phyloP scores from a whole-genome alignment of 53 echinoderm and acorn worm genomes.

The Holothuria leucospilota region DNA sequence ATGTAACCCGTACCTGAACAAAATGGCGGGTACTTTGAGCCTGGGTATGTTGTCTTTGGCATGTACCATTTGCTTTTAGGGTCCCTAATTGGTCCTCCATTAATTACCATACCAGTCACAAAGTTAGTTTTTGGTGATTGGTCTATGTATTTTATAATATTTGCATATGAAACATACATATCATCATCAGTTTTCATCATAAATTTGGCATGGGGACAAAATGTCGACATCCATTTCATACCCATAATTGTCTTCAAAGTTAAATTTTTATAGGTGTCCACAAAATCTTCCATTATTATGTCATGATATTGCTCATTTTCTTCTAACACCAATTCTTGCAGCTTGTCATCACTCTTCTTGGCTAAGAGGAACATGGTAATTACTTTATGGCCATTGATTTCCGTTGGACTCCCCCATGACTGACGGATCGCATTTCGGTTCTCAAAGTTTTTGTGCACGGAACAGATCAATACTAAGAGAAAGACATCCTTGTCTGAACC shows the following conservation, averaged over 20 bases:
- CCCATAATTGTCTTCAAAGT: slow-evolving; percentile 95
- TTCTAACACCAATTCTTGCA: slow-evolving; percentile 75
- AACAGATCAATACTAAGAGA: slow-evolving; percentile 74
- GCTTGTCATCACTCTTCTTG: slow-evolving; percentile 62
- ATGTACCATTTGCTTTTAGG: slow-evolving; percentile 98
- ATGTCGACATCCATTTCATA: slow-evolving; percentile 81
- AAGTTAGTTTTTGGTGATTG: slow-evolving; percentile 52
- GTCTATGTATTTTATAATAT: slow-evolving; percentile 70
- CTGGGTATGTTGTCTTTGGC: slow-evolving; percentile 83
- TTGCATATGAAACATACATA: slow-evolving; percentile 85
- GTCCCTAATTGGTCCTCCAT: slow-evolving; percentile 91
- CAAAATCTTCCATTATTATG: slow-evolving; percentile 90
- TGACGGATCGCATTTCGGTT: slow-evolving; percentile 86
- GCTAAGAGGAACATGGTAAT: slow-evolving; percentile 89
- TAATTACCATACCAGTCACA: slow-evolving; percentile 84
- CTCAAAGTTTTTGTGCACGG: slow-evolving; percentile 91
- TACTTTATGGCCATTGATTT: slow-evolving; percentile 64
- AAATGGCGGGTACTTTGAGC: slow-evolving; percentile 88
- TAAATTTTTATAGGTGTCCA: slow-evolving; percentile 92
- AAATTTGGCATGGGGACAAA: slow-evolving; percentile 78
- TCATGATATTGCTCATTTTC: slow-evolving; percentile 85
- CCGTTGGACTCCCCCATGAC: slow-evolving; percentile 85
- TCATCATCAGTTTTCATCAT: slow-evolving; percentile 97
- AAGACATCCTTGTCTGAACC: slow-evolving; percentile 75
- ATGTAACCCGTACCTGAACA: slow-evolving; percentile 93